These are phyloP conservation scores for Sebastes steindachneri DNA, from an alignment of 2,797 vertebrate genomes.

Conservation along the genomic window DNA sequence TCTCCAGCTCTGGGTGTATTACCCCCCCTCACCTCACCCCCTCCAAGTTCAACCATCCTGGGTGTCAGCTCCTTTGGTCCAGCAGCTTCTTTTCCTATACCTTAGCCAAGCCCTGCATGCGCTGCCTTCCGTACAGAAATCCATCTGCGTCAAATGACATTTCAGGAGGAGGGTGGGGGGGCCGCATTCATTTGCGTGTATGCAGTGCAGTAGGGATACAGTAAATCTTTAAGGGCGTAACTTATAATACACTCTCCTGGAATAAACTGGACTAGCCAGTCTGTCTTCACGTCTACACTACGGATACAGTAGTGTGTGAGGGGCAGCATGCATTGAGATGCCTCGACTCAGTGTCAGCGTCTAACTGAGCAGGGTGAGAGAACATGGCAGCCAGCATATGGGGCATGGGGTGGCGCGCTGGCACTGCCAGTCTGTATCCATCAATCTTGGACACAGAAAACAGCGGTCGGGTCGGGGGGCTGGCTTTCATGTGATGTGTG, in stretches of 20 bases:
- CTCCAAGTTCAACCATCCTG: constrained; percentile 32
- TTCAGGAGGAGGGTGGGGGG: constrained; percentile 27
- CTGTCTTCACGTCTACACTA: background rate
- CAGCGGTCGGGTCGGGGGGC: background rate
- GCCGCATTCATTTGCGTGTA: constrained; percentile 28
- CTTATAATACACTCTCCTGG: constrained; percentile 29
- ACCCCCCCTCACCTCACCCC: background rate
- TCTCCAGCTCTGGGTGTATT: constrained; percentile 19
- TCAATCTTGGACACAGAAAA: constrained; percentile 63
- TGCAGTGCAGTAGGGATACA: constrained; percentile 7
- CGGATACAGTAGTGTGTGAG: background rate
- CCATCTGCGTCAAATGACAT: constrained; percentile 49
- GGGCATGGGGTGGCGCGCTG: constrained; percentile 64
- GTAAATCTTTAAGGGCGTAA: constrained; percentile 36
- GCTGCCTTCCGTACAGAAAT: constrained; percentile 41
- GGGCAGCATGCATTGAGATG: constrained; percentile 57
- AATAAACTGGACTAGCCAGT: constrained; percentile 27
- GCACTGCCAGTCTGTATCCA: constrained; percentile 75
- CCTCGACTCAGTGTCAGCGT: constrained; percentile 62
- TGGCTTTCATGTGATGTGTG: constrained; percentile 16
- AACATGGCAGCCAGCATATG: constrained; percentile 81
- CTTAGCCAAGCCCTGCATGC: background rate
- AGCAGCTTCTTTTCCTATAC: constrained; percentile 24
- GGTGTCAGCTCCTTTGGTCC: constrained; percentile 24
- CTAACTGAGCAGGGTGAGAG: constrained; percentile 62